Evolutionary conservation across 2,797 vertebrate species (phyloP).

Genomic region (Etheostoma nigrum): DNA sequence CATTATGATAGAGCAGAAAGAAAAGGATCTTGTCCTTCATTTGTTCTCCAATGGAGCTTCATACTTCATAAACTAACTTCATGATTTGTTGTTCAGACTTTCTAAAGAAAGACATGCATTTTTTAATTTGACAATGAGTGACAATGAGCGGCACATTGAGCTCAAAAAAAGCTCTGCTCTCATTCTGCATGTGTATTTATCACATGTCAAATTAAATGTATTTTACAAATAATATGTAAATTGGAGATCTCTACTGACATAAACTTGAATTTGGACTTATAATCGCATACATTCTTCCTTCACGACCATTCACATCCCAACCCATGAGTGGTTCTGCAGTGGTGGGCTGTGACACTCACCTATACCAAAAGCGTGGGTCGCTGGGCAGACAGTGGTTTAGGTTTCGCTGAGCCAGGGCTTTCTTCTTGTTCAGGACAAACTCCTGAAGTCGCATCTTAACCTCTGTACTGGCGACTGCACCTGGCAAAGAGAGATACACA

Average conservation of each 20-base stretch:
- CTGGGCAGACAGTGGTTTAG: slow-evolving; percentile 96
- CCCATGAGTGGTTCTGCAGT: neutral
- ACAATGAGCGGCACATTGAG: neutral
- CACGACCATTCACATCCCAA: slow-evolving; percentile 9
- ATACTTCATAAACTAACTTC: neutral
- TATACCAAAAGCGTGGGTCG: slow-evolving; percentile 97
- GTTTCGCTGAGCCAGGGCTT: slow-evolving; percentile 94
- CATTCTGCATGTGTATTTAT: no score
- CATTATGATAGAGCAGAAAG: neutral
- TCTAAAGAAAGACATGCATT: neutral
- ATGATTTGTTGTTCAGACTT: neutral
- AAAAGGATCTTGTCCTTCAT: neutral
- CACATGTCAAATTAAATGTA: neutral
- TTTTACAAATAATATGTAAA: neutral
- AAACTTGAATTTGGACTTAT: neutral
- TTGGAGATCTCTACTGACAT: no score
- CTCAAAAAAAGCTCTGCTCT: neutral
- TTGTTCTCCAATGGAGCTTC: neutral
- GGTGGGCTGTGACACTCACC: slow-evolving; percentile 86
- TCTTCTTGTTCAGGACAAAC: slow-evolving; percentile 98
- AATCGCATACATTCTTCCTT: neutral
- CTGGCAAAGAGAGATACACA: slow-evolving; percentile 73
- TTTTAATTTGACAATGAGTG: neutral
- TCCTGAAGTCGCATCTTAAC: slow-evolving; percentile 99
- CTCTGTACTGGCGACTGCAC: slow-evolving; percentile 97